A percentile compares a stretch with the other conserved stretches of the same genome.
phyloP scores from a whole-genome alignment of 2,113 vertebrate genomes.

The Prunella himalayana region DNA sequence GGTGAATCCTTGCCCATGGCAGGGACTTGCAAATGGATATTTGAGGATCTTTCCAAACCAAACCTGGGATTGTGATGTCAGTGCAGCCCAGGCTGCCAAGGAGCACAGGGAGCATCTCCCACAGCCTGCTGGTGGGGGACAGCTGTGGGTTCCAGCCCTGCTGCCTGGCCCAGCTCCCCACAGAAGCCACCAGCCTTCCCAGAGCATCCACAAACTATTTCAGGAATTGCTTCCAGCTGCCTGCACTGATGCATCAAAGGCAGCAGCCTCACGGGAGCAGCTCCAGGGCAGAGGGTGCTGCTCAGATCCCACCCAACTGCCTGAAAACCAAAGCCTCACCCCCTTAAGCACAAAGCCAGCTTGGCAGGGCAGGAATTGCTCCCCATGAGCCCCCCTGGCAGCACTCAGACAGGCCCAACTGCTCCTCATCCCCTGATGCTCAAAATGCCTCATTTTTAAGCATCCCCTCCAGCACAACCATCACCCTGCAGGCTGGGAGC shows the following conservation, averaged over 20 bases:
- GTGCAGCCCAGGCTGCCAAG: background rate
- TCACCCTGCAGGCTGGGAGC: rapidly evolving
- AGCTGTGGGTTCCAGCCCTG: background rate
- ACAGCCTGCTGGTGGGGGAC: background rate
- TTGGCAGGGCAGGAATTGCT: rapidly evolving
- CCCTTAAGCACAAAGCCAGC: background rate
- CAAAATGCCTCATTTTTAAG: background rate
- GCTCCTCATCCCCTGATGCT: background rate
- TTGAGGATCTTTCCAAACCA: background rate
- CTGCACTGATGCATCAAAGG: background rate
- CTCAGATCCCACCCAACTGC: background rate
- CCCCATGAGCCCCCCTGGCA: rapidly evolving
- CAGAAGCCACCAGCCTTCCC: background rate
- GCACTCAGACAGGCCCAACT: background rate
- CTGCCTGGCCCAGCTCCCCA: background rate
- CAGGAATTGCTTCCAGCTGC: background rate
- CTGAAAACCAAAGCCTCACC: background rate
- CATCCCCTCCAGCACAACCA: background rate
- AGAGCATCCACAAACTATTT: background rate
- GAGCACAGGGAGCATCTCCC: background rate
- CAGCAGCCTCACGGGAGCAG: background rate
- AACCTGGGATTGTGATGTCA: background rate
- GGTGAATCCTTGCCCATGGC: background rate
- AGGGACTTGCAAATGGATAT: background rate
- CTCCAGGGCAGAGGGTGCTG: background rate